Evolutionary conservation across 1,140 invertebrate species (phyloP).

Genomic region (Mesaphorura yosii): DNA sequence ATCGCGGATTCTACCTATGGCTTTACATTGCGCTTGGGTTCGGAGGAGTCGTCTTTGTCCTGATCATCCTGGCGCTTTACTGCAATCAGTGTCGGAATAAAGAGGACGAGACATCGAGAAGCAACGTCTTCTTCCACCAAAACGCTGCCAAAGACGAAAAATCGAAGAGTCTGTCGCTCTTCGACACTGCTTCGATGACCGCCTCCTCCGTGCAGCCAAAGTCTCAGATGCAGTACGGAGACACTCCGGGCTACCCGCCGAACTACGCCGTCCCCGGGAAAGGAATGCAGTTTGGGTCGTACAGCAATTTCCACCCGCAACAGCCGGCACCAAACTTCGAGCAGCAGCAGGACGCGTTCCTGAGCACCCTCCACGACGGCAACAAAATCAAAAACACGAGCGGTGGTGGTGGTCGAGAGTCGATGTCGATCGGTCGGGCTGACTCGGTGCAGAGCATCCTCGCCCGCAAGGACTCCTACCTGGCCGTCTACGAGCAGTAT

Average conservation of each 20-base stretch:
- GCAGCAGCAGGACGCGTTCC: no score
- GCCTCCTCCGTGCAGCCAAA: constrained; percentile 4
- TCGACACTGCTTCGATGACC: background rate
- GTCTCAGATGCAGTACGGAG: background rate
- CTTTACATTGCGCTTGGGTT: constrained; percentile 12
- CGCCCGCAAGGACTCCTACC: constrained; percentile 8
- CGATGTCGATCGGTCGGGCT: background rate
- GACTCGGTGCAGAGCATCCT: background rate
- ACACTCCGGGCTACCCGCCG: background rate
- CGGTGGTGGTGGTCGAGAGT: background rate
- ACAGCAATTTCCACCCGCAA: constrained; percentile 5
- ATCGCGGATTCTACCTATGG: constrained; percentile 5
- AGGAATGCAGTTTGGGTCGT: constrained; percentile 9
- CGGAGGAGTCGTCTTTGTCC: constrained; percentile 10
- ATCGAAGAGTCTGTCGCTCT: background rate
- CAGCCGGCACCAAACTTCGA: background rate
- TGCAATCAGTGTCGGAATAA: constrained; percentile 6
- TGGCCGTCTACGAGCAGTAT: constrained; percentile 10
- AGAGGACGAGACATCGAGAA: background rate
- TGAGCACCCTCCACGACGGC: no score
- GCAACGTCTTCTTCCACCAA: background rate
- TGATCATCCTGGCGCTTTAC: constrained; percentile 8
- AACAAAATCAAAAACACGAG: no score
- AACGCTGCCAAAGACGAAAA: background rate
- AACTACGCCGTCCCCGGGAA: background rate